Base-by-base conservation (phyloP, 1,140 invertebrate genomes). In the Ceratosolen fusciceps region DNA sequence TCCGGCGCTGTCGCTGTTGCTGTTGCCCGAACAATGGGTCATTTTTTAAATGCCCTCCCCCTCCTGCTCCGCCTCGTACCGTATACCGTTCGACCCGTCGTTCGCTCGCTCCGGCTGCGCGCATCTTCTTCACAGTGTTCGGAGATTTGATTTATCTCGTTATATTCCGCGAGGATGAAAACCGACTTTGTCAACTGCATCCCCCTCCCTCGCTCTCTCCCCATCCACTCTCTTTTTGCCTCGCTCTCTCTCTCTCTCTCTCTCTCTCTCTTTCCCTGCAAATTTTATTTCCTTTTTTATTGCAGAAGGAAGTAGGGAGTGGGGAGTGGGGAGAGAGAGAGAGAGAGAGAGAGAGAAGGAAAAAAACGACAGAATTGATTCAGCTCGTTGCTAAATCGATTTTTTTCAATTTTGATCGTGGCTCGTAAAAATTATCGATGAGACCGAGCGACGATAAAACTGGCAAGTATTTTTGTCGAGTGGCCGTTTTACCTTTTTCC, bases 1-100 rank as follows among this genome's bases (percentile, higher is more conserved):
- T 73, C 31, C 52, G 71, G 52, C 4, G 8, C 34, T 37, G 52
- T 24, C 39, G 52, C 29, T 65, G 43, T 43, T 70, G 39, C 21
- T 49, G 74, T 72, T 54, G n/a, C n/a, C 31, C 47, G 74, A 76
- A 76, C 60, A 76, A 76, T 76, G 62, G 47, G 12, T 67, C 74
- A 56, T 56, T 76, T 76, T 76, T 76, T 76, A 39, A 76, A 72
- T 72, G 49, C 49, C 47, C 29, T 49, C 47, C 8, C 12, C 26
- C 16, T 9, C 67, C 4, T 34, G 0, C 21, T 34, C 31, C 8
- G 1, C 37, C 31, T 65, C 9, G 2, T 19, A 19, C 19, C 37
- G 52, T 79, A 31, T 47, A 37, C 24, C 70, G 5, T 2, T 56
- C 54, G 4, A 16, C 21, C 16, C 21, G 54, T 19, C 19, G 3